These are phyloP conservation scores for Laticauda colubrina DNA, from an alignment of 2,113 vertebrate genomes.

Conservation along the genomic window DNA sequence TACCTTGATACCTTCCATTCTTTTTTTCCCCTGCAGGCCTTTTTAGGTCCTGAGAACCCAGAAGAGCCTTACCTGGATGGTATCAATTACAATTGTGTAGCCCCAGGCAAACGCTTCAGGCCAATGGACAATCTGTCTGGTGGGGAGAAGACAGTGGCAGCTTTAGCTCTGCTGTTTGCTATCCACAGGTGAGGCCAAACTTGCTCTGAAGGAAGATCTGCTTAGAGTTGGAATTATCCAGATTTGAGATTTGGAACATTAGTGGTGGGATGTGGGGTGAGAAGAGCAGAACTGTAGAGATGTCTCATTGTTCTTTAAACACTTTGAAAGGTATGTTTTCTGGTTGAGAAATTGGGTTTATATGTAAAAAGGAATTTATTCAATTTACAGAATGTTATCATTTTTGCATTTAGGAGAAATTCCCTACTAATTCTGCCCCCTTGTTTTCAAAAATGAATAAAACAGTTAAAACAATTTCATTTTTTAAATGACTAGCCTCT, in stretches of 20 bases:
- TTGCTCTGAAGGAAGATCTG: background rate
- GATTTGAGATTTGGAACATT: background rate
- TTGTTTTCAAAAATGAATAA: background rate
- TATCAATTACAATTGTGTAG: slow-evolving; percentile 90
- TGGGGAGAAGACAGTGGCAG: slow-evolving; percentile 90
- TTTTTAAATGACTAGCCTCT: background rate
- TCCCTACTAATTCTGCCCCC: background rate
- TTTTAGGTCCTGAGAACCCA: slow-evolving; percentile 88
- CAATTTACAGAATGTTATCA: background rate
- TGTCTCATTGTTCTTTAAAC: background rate
- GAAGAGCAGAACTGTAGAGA: background rate
- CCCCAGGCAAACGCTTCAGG: slow-evolving; percentile 92
- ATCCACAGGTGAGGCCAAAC: slow-evolving; percentile 82
- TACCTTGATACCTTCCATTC: background rate
- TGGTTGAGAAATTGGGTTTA: background rate
- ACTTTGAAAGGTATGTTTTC: background rate
- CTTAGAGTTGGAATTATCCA: background rate
- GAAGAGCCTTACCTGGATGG: slow-evolving; percentile 93
- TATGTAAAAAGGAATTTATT: background rate
- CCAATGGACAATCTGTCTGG: slow-evolving; percentile 95
- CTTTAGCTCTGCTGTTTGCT: slow-evolving; percentile 90
- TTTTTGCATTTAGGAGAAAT: background rate
- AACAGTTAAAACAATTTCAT: background rate
- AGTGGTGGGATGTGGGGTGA: background rate
- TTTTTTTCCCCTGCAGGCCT: slow-evolving; percentile 75